Conservation (phyloP, 2,113 vertebrate species). For the Symphodus melops region DNA sequence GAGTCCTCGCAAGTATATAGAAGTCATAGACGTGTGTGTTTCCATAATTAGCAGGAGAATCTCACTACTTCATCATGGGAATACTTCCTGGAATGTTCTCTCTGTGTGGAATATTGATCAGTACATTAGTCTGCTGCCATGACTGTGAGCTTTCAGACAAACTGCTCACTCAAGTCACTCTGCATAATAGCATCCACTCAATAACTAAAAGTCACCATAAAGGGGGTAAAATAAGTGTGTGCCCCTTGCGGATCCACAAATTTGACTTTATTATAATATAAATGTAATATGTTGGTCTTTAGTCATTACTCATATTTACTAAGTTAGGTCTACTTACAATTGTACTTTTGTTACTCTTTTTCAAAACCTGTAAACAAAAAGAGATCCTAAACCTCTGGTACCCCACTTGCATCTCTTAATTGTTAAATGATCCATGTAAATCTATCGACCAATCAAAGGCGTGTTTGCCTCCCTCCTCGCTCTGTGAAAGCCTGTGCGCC, state of each 20-base stretch:
- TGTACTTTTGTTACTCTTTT: background rate
- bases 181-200: slow-evolving; percentile 33
- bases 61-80: slow-evolving; percentile 45
- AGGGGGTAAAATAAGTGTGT: background rate
- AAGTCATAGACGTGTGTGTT: slow-evolving; percentile 6
- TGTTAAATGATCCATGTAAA: too few species aligned
- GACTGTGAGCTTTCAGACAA: slow-evolving; percentile 31
- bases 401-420: too few species aligned
- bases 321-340: too few species aligned
- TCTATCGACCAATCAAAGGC: too few species aligned
- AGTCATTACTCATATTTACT: background rate
- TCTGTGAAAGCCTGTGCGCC: slow-evolving; percentile 7
- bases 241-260: background rate
- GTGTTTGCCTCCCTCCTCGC: background rate
- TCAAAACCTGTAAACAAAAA: background rate
- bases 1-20: background rate
- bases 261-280: background rate
- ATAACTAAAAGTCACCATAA: slow-evolving; percentile 33
- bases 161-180: slow-evolving; percentile 44
- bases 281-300: background rate
- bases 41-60: slow-evolving; percentile 56
- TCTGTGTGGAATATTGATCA: slow-evolving; percentile 64
- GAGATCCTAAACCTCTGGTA: too few species aligned
- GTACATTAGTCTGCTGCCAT: slow-evolving; percentile 54
- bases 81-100: slow-evolving; percentile 56